phyloP scores from a whole-genome alignment of 2,797 vertebrate species.

The Gallinago solitaria region DNA sequence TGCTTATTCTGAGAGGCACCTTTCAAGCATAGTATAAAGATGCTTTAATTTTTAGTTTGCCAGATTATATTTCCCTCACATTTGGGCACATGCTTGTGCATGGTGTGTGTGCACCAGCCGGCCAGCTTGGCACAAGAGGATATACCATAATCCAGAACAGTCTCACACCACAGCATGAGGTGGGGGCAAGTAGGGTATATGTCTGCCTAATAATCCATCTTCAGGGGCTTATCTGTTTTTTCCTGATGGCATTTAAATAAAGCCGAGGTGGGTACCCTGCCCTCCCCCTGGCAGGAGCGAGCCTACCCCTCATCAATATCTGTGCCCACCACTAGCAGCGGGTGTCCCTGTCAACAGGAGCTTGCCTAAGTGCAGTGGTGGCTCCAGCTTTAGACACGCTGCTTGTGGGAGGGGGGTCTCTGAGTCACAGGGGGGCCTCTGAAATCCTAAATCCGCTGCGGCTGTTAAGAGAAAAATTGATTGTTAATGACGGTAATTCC shows the following conservation, averaged over 20 bases:
- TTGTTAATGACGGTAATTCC: conserved; percentile 50
- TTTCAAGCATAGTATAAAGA: not conserved
- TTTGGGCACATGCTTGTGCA: not conserved
- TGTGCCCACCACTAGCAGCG: not conserved
- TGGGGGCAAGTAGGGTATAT: not conserved
- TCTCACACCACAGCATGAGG: not conserved
- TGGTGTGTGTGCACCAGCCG: not conserved
- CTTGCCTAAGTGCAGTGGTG: not conserved
- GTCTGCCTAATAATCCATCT: not conserved
- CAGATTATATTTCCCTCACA: not conserved
- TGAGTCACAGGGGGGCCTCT: not conserved
- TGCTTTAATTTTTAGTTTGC: not conserved
- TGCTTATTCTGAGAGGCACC: not conserved
- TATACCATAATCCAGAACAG: not conserved
- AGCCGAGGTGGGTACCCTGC: not conserved
- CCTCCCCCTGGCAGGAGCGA: not conserved
- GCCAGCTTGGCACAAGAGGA: not conserved
- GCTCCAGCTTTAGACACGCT: not conserved
- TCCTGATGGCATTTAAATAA: not conserved
- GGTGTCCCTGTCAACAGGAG: not conserved
- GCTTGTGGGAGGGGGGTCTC: not conserved
- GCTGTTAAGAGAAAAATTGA: conserved; percentile 47
- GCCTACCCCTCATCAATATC: not conserved
- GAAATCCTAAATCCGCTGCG: not conserved
- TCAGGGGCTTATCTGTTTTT: not conserved